phyloP scores from a whole-genome alignment of 2,888 invertebrate species.

The Malacosoma neustria region DNA sequence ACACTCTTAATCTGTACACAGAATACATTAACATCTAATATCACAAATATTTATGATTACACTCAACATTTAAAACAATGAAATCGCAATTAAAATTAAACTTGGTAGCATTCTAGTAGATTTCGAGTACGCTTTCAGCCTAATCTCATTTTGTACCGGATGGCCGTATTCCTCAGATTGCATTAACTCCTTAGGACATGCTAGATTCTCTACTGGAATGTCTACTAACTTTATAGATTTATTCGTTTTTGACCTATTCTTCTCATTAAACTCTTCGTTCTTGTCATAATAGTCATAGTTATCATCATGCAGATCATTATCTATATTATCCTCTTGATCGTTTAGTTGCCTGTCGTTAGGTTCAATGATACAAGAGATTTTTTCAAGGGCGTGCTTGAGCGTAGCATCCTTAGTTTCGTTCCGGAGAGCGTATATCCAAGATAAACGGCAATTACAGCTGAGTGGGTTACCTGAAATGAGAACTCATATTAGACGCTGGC shows the following conservation, averaged over 20 bases:
- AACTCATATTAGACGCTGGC: constrained; percentile 17
- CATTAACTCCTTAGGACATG: constrained; percentile 64
- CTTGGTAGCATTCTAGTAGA: constrained; percentile 32
- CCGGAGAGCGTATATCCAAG: constrained; percentile 85
- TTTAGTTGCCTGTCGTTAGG: constrained; percentile 40
- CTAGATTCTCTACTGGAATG: constrained; percentile 53
- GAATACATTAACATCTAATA: constrained; percentile 54
- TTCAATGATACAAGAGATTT: constrained; percentile 81
- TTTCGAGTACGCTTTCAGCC: constrained; percentile 55
- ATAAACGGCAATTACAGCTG: constrained; percentile 87
- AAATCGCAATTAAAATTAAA: constrained; percentile 29
- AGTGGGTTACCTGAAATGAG: constrained; percentile 84
- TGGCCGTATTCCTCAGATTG: constrained; percentile 60
- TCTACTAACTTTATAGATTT: constrained; percentile 53
- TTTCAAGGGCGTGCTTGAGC: constrained; percentile 80
- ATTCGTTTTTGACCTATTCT: constrained; percentile 30
- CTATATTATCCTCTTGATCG: constrained; percentile 36
- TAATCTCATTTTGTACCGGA: constrained; percentile 63
- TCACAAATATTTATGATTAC: constrained; percentile 54
- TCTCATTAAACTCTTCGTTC: constrained; percentile 44
- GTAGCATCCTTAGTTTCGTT: constrained; percentile 83
- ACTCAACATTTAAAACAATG: constrained; percentile 31
- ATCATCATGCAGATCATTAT: constrained; percentile 43
- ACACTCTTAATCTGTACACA: constrained; percentile 29
- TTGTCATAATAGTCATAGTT: constrained; percentile 62